These are phyloP conservation scores for Halocynthia aurantium DNA, from an alignment of 23 tunicate species.

Conservation along the genomic window DNA sequence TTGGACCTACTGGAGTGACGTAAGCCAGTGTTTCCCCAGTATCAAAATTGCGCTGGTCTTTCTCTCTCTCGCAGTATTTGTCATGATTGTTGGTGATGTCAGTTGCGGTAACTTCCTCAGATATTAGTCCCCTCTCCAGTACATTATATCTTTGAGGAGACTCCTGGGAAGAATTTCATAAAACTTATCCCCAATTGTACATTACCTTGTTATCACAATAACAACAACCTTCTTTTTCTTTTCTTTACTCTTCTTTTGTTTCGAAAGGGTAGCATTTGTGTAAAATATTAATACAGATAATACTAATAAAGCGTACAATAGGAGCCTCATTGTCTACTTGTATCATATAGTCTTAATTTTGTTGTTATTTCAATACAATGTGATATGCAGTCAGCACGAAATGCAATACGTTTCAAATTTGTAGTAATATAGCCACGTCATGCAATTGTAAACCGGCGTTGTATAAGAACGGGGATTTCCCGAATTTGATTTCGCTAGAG, in stretches of 20 bases:
- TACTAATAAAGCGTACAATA: too few relatives aligned
- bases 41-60: conserved; percentile 30
- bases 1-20: conserved; percentile 71
- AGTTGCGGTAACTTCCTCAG: conserved; percentile 25
- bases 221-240: conserved; percentile 46
- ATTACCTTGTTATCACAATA: background rate
- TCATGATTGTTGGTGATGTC: conserved; percentile 60
- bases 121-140: conserved; percentile 43
- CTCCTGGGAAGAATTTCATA: conserved; percentile 14
- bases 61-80: conserved; percentile 42
- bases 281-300: too few relatives aligned
- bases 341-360: too few relatives aligned
- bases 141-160: conserved; percentile 51
- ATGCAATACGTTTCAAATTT: too few relatives aligned
- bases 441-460: too few relatives aligned
- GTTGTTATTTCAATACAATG: too few relatives aligned
- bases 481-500: too few relatives aligned
- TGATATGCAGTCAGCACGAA: too few relatives aligned
- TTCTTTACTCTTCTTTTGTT: conserved; percentile 39
- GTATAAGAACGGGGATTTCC: too few relatives aligned
- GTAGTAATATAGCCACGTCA: too few relatives aligned
- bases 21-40: conserved; percentile 72
- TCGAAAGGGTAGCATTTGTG: conserved; percentile 49
- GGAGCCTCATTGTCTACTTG: too few relatives aligned
- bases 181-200: background rate